phyloP scores from a whole-genome alignment of 1,140 invertebrate genomes.

The Platorchestia sp. region DNA sequence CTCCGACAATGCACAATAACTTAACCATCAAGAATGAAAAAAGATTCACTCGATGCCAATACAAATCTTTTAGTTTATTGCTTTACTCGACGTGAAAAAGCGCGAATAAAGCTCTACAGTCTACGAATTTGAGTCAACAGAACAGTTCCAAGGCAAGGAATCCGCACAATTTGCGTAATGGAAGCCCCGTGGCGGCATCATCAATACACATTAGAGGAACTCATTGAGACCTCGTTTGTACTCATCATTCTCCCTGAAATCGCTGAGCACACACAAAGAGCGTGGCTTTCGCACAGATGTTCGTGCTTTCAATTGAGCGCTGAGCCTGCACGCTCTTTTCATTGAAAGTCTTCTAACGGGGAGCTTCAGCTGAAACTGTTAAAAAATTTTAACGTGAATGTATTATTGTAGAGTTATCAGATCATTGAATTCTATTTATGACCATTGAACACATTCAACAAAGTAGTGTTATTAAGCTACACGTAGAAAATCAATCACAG shows the following conservation, averaged over 20 bases:
- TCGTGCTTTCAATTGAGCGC: not conserved
- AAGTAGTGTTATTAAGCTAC: not conserved
- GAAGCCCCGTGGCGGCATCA: not conserved
- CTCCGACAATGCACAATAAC: not conserved
- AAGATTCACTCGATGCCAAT: not conserved
- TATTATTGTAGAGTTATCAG: not conserved
- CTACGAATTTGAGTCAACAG: not conserved
- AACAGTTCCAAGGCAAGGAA: not conserved
- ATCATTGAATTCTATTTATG: not conserved
- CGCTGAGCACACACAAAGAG: not conserved
- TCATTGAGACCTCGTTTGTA: conserved; percentile 20
- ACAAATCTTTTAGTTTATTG: not conserved
- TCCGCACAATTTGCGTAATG: conserved; percentile 26
- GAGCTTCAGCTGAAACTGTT: not conserved
- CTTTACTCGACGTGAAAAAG: not conserved
- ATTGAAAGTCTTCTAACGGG: not conserved
- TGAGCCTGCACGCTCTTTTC: not conserved
- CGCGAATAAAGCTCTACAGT: not conserved
- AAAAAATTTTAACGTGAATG: not conserved
- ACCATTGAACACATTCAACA: not conserved
- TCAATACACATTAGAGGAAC: conserved; percentile 11
- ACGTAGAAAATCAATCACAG: not conserved
- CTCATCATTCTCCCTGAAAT: not conserved
- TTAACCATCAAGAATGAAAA: not conserved
- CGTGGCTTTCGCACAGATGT: not conserved